A percentile compares a stretch with the other conserved stretches of the same genome.
Conservation (phyloP, 2,797 vertebrate species). For the Phrynocephalus vlangalii region DNA sequence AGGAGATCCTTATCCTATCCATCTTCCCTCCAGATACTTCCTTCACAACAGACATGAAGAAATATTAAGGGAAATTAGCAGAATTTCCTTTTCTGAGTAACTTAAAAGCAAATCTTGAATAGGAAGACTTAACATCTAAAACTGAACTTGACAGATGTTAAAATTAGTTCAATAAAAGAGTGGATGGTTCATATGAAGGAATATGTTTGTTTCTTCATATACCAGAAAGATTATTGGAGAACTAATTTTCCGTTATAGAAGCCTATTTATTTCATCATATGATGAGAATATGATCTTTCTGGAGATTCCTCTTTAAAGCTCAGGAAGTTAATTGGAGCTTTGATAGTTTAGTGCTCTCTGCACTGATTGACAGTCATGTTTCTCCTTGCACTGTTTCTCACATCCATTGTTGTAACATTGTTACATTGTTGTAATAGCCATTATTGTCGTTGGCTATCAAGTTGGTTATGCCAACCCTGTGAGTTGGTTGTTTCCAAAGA, state of each 20-base stretch:
- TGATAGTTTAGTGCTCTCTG: slow-evolving; percentile 27
- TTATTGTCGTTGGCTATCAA: too few species aligned
- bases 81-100: neutral
- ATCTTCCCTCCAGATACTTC: neutral
- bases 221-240: neutral
- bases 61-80: neutral
- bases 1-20: neutral
- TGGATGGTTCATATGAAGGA: neutral
- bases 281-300: neutral
- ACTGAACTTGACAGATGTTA: neutral
- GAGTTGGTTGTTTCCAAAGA: too few species aligned
- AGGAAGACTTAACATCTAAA: neutral
- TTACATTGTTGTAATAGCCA: neutral
- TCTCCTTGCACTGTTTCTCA: neutral
- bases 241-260: slow-evolving; percentile 29
- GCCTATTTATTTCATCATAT: neutral
- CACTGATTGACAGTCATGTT: neutral
- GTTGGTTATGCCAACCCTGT: too few species aligned
- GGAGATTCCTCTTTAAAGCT: slow-evolving; percentile 5
- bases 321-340: slow-evolving; percentile 12
- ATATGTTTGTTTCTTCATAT: slow-evolving; percentile 29
- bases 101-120: too few species aligned
- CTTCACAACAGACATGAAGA: neutral
- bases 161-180: slow-evolving; percentile 8
- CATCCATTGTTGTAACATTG: too few species aligned